phyloP scores from a whole-genome alignment of 2,113 vertebrate species.

The Epinephelus lanceolatus region DNA sequence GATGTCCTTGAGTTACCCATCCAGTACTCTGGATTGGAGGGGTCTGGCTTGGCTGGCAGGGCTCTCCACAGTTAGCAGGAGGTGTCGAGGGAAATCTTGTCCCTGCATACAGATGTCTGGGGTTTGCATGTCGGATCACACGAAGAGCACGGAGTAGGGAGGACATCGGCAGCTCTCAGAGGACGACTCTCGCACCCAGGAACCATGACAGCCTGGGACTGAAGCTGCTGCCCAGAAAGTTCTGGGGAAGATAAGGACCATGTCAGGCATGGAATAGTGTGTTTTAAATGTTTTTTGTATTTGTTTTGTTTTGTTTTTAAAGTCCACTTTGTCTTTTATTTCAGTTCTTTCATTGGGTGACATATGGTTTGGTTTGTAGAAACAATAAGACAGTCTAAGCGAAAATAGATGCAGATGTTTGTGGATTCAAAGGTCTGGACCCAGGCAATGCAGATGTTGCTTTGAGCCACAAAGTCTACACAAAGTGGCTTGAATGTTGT shows the following conservation, averaged over 20 bases:
- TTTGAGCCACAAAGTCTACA: too few relatives aligned
- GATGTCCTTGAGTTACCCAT: constrained; percentile 71
- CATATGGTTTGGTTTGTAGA: too few relatives aligned
- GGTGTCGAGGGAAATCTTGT: constrained; percentile 26
- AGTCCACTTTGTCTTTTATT: too few relatives aligned
- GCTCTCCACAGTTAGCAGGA: constrained; percentile 35
- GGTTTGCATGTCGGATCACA: constrained; percentile 69
- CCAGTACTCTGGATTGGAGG: constrained; percentile 52
- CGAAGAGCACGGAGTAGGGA: constrained; percentile 85
- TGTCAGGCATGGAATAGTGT: background rate
- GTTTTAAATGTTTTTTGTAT: too few relatives aligned
- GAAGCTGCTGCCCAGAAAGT: constrained; percentile 88
- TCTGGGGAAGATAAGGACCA: constrained; percentile 67
- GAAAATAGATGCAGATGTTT: too few relatives aligned
- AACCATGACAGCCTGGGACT: constrained; percentile 86
- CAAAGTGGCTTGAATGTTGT: too few relatives aligned
- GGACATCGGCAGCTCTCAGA: constrained; percentile 85
- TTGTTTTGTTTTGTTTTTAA: background rate
- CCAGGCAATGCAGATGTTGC: too few relatives aligned
- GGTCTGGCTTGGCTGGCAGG: constrained; percentile 57
- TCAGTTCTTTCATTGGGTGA: too few relatives aligned
- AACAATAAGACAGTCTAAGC: too few relatives aligned
- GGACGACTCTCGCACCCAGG: constrained; percentile 86
- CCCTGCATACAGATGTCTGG: constrained; percentile 37
- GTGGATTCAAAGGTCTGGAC: too few relatives aligned